A percentile compares a stretch with the other conserved stretches of the same genome.
phyloP scores from a whole-genome alignment of 2,113 vertebrate species.

The Falco punctatus region DNA sequence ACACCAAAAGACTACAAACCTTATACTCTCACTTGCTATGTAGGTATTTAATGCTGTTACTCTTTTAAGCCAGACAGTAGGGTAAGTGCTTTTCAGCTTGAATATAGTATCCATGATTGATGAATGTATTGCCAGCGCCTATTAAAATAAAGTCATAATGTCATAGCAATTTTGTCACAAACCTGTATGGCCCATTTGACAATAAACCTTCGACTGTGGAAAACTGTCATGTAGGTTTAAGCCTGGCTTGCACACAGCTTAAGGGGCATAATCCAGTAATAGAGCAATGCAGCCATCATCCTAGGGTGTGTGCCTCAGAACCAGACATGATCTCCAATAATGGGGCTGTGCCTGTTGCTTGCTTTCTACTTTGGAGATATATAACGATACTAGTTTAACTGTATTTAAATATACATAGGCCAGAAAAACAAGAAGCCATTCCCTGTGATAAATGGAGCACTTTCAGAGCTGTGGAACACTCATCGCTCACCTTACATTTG shows the following conservation, averaged over 20 bases:
- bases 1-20: not conserved
- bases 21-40: not conserved
- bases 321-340: not conserved
- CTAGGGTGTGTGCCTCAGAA: not conserved
- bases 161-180: not conserved
- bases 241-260: not conserved
- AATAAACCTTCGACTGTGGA: not conserved
- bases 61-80: not conserved
- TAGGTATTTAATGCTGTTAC: not conserved
- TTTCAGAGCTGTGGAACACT: not conserved
- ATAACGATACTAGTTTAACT: not conserved
- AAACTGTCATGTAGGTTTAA: not conserved
- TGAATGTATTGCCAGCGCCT: not conserved
- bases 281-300: not conserved
- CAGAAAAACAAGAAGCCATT: not conserved
- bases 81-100: not conserved
- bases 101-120: not conserved
- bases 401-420: not conserved
- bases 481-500: not conserved
- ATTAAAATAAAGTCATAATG: conserved; percentile 9
- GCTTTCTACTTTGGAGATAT: not conserved
- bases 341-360: not conserved
- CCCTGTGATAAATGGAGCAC: not conserved
- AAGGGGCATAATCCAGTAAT: not conserved
- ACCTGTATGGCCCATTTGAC: not conserved